Conservation (phyloP, 2,113 vertebrate genomes). For the Pelmatolapia mariae region DNA sequence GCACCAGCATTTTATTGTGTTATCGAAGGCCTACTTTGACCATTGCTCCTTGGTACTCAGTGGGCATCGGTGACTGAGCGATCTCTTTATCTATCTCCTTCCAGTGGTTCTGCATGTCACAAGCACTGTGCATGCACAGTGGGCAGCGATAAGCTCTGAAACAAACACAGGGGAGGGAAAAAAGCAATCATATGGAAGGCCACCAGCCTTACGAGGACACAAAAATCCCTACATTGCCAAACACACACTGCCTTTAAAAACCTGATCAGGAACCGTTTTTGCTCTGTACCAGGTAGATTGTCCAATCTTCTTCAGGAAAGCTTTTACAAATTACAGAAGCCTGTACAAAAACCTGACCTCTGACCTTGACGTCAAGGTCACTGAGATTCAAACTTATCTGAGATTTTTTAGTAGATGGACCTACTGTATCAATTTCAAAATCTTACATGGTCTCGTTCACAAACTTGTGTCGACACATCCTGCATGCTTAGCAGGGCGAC, state of each 20-base stretch:
- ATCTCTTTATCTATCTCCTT: conserved; percentile 84
- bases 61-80: conserved; percentile 86
- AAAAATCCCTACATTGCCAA: background rate
- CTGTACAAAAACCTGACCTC: background rate
- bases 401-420: background rate
- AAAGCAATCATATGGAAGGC: background rate
- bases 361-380: background rate
- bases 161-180: background rate
- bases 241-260: background rate
- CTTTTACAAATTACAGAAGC: background rate
- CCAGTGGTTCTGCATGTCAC: conserved; percentile 85
- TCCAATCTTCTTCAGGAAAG: background rate
- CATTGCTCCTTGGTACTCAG: conserved; percentile 83
- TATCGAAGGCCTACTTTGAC: conserved; percentile 74
- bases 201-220: background rate
- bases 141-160: conserved; percentile 88
- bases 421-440: background rate
- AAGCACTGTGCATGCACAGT: conserved; percentile 87
- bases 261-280: background rate
- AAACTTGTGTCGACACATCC: background rate
- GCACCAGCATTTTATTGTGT: background rate
- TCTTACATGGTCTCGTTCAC: background rate
- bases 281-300: background rate
- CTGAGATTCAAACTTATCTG: background rate
- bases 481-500: background rate